A percentile compares a stretch with the other conserved stretches of the same genome.
These are phyloP conservation scores for Tenodera sinensis DNA, from an alignment of 2,888 invertebrate genomes.

Conservation along the genomic window DNA sequence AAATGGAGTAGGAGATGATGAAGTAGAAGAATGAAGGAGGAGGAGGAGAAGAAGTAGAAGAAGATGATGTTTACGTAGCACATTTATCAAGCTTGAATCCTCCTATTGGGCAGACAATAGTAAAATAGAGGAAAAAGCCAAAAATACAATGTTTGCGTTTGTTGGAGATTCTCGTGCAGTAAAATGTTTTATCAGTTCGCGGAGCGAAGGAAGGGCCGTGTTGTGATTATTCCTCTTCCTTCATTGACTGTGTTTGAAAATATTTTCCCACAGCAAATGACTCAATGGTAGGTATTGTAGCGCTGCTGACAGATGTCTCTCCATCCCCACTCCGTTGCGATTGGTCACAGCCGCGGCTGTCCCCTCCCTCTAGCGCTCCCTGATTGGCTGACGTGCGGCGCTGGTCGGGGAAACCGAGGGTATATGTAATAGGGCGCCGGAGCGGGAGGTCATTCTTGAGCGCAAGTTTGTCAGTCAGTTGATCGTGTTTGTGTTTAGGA, in stretches of 20 bases:
- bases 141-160: no score
- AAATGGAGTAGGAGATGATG: no score
- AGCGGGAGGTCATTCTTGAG: neutral
- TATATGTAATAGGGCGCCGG: slow-evolving; percentile 12
- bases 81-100: no score
- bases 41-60: no score
- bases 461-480: neutral
- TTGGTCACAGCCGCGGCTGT: neutral
- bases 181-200: no score
- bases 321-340: neutral
- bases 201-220: neutral
- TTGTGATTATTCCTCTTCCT: neutral
- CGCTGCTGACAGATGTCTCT: slow-evolving; percentile 7
- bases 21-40: no score
- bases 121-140: no score
- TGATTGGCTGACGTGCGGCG: neutral
- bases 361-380: neutral
- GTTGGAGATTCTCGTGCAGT: no score
- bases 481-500: neutral
- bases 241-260: slow-evolving; percentile 6
- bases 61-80: no score
- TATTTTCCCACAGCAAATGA: slow-evolving; percentile 7
- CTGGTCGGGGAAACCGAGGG: slow-evolving; percentile 6
- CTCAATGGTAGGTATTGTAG: slow-evolving; percentile 3
- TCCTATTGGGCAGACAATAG: no score